These are phyloP conservation scores for Ariolimax columbianus DNA, from an alignment of 2,888 invertebrate species.

Conservation along the genomic window DNA sequence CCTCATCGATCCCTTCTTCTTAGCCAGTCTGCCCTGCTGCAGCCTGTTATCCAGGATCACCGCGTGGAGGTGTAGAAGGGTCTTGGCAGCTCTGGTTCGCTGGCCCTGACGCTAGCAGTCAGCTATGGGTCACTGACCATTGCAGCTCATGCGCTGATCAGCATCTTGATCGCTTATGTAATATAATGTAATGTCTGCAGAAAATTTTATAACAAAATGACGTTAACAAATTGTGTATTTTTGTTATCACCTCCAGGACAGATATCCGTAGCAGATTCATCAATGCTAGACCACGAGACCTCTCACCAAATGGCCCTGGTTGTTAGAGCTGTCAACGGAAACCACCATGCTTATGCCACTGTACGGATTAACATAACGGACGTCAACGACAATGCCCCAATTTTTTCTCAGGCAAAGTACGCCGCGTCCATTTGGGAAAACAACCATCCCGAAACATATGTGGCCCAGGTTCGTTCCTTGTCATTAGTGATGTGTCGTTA, in stretches of 20 bases:
- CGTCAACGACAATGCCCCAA: constrained; percentile 92
- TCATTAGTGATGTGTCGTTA: neutral
- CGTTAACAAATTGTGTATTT: too few relatives aligned
- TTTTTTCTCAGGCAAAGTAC: constrained; percentile 95
- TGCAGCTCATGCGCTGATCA: too few relatives aligned
- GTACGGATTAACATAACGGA: constrained; percentile 90
- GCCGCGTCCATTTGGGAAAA: constrained; percentile 95
- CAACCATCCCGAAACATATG: constrained; percentile 90
- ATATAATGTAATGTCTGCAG: too few relatives aligned
- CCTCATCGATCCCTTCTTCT: too few relatives aligned
- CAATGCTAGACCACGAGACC: constrained; percentile 90
- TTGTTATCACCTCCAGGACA: constrained; percentile 80
- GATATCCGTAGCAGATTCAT: constrained; percentile 88
- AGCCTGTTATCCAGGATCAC: too few relatives aligned
- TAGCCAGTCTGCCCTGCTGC: too few relatives aligned
- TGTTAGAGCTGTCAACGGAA: constrained; percentile 81
- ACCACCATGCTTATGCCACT: constrained; percentile 86
- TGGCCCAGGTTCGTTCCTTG: constrained; percentile 86
- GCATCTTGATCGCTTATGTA: too few relatives aligned
- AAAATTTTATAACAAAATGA: too few relatives aligned
- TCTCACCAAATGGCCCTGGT: constrained; percentile 82
- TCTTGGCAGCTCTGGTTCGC: too few relatives aligned
- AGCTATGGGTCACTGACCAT: too few relatives aligned
- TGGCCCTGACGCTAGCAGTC: too few relatives aligned
- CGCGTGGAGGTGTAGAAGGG: too few relatives aligned